Evolutionary conservation across 2,113 vertebrate species (phyloP).

Genomic region (Archilochus colubris): DNA sequence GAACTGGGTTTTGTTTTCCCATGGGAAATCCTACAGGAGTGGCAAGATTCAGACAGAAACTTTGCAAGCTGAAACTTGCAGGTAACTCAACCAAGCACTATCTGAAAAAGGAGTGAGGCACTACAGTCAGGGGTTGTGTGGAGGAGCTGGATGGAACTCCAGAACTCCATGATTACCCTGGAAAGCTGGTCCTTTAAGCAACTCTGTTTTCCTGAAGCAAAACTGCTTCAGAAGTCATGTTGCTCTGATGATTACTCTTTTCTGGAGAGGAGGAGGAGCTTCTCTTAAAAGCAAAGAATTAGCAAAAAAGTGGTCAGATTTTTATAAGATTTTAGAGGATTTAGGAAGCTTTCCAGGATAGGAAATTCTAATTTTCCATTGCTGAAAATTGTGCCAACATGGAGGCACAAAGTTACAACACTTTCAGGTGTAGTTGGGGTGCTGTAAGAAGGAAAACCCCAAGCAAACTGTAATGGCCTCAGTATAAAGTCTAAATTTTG

Average conservation of each 20-base stretch:
- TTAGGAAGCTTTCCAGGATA: background rate
- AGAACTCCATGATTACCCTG: background rate
- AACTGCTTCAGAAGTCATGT: background rate
- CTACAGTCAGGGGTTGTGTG: background rate
- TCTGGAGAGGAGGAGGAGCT: background rate
- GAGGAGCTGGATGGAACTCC: background rate
- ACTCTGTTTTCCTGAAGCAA: background rate
- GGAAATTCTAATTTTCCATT: background rate
- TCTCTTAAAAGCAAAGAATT: background rate
- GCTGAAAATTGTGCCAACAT: background rate
- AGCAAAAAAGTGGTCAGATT: background rate
- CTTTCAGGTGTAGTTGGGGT: rapidly evolving
- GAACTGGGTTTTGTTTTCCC: background rate
- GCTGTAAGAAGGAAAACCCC: background rate
- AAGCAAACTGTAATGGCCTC: background rate
- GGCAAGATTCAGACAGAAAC: background rate
- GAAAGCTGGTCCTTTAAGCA: background rate
- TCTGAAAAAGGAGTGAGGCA: background rate
- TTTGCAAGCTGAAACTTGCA: background rate
- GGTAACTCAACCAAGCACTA: background rate
- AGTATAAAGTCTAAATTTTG: background rate
- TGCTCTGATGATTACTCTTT: background rate
- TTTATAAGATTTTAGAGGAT: background rate
- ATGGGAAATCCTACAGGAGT: background rate
- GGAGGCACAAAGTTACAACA: background rate